A percentile compares a stretch with the other conserved stretches of the same genome.
Evolutionary conservation across 2,888 invertebrate genomes (phyloP).

Genomic region (Agrochola lota): DNA sequence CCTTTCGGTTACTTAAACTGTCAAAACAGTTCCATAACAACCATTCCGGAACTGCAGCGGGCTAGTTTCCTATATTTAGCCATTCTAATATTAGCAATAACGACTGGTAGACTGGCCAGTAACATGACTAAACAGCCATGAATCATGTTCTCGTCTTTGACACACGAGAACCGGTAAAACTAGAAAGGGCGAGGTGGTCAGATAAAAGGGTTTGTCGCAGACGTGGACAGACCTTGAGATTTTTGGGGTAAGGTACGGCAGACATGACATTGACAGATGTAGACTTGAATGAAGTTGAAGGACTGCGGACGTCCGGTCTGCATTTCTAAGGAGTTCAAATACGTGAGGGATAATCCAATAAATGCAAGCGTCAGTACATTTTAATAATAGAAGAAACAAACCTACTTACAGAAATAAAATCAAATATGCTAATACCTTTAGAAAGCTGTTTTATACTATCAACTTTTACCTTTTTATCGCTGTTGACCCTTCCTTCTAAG

Average conservation of each 20-base stretch:
- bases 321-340: background rate
- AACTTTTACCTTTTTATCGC: background rate
- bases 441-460: background rate
- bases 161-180: slow-evolving; percentile 32
- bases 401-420: background rate
- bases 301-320: background rate
- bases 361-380: background rate
- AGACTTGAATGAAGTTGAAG: background rate
- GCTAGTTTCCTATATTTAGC: slow-evolving; percentile 40
- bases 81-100: slow-evolving; percentile 43
- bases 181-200: slow-evolving; percentile 15
- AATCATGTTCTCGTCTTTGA: slow-evolving; percentile 25
- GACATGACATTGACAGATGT: slow-evolving; percentile 9
- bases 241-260: slow-evolving; percentile 23
- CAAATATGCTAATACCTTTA: background rate
- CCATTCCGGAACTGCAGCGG: slow-evolving; percentile 24
- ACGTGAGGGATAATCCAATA: background rate
- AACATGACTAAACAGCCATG: slow-evolving; percentile 24
- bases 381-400: background rate
- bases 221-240: slow-evolving; percentile 31
- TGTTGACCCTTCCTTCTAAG: slow-evolving; percentile 6
- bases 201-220: slow-evolving; percentile 18
- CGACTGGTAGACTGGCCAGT: slow-evolving; percentile 16
- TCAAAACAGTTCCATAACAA: slow-evolving; percentile 23
- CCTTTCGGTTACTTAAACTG: background rate